Evolutionary conservation across 2,888 invertebrate species (phyloP), one percentile per base, ranked within the genome.

Genomic region (Noctua comes): DNA sequence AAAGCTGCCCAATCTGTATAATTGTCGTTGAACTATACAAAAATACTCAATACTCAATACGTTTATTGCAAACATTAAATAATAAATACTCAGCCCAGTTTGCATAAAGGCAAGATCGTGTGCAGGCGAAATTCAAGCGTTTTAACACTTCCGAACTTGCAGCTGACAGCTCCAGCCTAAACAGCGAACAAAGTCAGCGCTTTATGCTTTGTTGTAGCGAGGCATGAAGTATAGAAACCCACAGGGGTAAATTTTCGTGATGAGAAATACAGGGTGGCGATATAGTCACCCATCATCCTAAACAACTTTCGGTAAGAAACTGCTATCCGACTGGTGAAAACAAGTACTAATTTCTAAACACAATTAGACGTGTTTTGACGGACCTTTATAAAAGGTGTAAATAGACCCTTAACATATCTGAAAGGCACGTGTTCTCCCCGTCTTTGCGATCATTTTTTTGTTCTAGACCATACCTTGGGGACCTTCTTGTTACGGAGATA

Each of bases 91-190:
- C 21, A 64, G 21, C 4, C 11, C 2, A 54, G 18, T 62, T 68
- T n/a, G n/a, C 54, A 54, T 69, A 64, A 48, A 57, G 31, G 46
- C 46, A 68, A 57, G 7, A 16, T 62, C n/a, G 43, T n/a, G n/a
- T 48, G 79, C 40, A 71, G 24, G 31, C 6, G 59, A 66, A 66
- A 83, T 71, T 83, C 54, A 71, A 65, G 71, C 62, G 62, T 43
- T 59, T 6, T 2, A 70, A 68, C 83, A 78, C 81, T 78, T n/a
- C 1, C 64, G 1, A 64, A 72, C 68, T 64, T 79, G 79, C 68
- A 84, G 40, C 79, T 71, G 84, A 83, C 68, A 68, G 70, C 46
- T 78, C n/a, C 31, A 83, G 54, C 54, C 68, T 79, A 68, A 71
- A 64, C 81, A 77, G 54, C 13, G 66, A n/a, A 54, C 54, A 64